Base-by-base conservation (phyloP, 2,113 vertebrate species). In the Copsychus sechellarum region DNA sequence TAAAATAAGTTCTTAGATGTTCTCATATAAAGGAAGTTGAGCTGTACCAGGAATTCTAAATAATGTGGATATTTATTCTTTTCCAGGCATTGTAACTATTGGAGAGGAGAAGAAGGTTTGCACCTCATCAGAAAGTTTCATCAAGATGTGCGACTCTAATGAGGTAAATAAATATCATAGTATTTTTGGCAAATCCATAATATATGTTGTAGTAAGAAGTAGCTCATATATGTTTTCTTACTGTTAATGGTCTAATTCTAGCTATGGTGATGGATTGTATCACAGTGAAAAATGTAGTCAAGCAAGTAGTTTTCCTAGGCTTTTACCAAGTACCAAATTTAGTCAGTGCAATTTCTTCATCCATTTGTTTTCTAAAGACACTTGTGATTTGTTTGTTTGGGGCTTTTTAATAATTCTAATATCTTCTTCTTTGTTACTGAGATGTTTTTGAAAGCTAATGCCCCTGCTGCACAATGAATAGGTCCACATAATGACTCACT, bases 71-170 rank as follows among this genome's bases (percentile, higher is more conserved):
- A 56, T 94, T 95, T 89, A 29, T 64, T 78, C 29, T 84, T 8
- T 96, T 97, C 33, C 92, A 99, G 99, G 99, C 92, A 98, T 99
- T 85, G 99, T 99, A 96, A 98, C 99, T 43, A 97, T 99, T 94
- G 98, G 98, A 78, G 99, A 99, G 77, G 99, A 98, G 62, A 99
- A 98, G 97, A 99, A 99, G 53, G 97, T 99, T 60, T 99, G 99
- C 84, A 98, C 98, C 26, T 97, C 98, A 91, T 98, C 99, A 57
- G 99, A 99, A 90, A 99, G 98, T 78, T 99, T 99, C 98, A 96
- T 98, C 97, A 99, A 98, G 96, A 99, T 99, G 99, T 99, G 99
- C 89, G 98, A 99, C 93, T 99, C 99, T 45, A 99, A 98, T 90
- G 99, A 99, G 98, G 99, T 99, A 88, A 97, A 94, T 90, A 67